Conservation (phyloP, 2,888 invertebrate genomes). For the Hirtodrosophila trivittata region DNA sequence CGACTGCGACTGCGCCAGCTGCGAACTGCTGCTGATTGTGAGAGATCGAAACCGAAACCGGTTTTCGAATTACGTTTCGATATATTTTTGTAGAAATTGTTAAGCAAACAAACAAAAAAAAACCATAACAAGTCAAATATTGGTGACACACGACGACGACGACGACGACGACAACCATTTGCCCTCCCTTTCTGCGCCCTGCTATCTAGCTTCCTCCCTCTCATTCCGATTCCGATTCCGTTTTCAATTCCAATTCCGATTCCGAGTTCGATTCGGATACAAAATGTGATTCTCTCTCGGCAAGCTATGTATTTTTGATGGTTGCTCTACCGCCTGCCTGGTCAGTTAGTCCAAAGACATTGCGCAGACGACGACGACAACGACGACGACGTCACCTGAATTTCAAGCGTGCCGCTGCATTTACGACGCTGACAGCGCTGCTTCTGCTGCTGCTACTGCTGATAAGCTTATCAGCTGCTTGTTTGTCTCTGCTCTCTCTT, state of each 20-base stretch:
- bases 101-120: constrained; percentile 6
- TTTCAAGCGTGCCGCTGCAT: constrained; percentile 33
- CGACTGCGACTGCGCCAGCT: background rate
- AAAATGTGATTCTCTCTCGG: background rate
- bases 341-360: constrained; percentile 5
- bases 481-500: background rate
- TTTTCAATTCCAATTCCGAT: constrained; percentile 5
- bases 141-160: constrained; percentile 24
- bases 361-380: constrained; percentile 3
- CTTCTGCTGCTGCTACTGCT: constrained; percentile 25
- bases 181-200: background rate
- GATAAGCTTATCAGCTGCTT: constrained; percentile 73
- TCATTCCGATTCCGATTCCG: constrained; percentile 2
- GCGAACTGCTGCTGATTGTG: constrained; percentile 29
- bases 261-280: constrained; percentile 1
- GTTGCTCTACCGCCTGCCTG: background rate
- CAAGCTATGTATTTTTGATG: background rate
- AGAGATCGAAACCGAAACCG: constrained; percentile 43
- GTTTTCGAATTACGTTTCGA: constrained; percentile 49
- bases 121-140: constrained; percentile 20
- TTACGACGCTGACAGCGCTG: constrained; percentile 17
- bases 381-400: constrained; percentile 33
- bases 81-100: constrained; percentile 28
- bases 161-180: constrained; percentile 8
- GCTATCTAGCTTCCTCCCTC: background rate